A percentile compares a stretch with the other conserved stretches of the same genome.
Conservation (phyloP, 2,113 vertebrate species). For the Meles meles region DNA sequence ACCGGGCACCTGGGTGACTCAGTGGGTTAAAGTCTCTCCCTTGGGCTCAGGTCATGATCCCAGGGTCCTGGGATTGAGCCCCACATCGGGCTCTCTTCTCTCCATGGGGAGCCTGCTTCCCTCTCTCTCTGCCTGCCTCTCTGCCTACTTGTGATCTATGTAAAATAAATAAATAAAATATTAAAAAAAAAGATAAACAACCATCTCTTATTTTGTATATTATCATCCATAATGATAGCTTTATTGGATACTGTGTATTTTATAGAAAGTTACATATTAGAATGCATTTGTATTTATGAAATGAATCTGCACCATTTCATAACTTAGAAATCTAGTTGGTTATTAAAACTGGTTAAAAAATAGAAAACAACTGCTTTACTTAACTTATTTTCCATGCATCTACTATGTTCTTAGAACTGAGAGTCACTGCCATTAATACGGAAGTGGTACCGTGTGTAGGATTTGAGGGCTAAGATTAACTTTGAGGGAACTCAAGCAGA, state of each 20-base stretch:
- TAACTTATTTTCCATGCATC: background rate
- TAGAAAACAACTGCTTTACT: background rate
- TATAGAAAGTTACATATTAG: background rate
- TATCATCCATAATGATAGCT: background rate
- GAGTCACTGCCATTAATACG: background rate
- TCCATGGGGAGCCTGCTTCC: too few species aligned
- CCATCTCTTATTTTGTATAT: background rate
- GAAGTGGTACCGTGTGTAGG: background rate
- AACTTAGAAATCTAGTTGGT: background rate
- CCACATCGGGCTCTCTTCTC: too few species aligned
- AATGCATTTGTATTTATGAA: background rate
- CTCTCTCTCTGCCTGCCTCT: too few species aligned
- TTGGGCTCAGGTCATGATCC: too few species aligned
- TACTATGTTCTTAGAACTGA: background rate
- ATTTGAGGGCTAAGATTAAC: background rate
- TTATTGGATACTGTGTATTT: background rate
- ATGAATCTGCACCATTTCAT: background rate
- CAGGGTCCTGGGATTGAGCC: too few species aligned
- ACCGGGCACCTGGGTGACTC: too few species aligned
- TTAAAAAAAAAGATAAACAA: conserved; percentile 34
- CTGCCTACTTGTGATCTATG: too few species aligned
- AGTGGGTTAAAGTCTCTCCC: too few species aligned
- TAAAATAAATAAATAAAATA: too few species aligned
- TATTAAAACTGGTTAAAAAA: background rate
- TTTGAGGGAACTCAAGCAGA: background rate